phyloP scores from a whole-genome alignment of 2,113 vertebrate genomes.

The Sceloporus undulatus region DNA sequence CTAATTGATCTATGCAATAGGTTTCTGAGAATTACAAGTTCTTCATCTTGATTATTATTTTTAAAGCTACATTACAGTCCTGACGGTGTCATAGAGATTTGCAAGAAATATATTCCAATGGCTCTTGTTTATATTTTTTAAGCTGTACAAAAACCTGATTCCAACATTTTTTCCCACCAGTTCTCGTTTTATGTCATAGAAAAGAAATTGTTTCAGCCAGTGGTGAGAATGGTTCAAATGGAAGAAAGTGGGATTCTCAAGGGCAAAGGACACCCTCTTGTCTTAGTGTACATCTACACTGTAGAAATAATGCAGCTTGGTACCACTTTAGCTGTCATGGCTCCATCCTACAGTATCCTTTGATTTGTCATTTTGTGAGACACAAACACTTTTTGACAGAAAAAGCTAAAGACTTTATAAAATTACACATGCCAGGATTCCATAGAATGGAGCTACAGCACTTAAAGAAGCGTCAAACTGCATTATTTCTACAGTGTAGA shows the following conservation, averaged over 20 bases:
- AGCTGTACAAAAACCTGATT: not conserved
- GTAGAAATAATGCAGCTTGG: no score
- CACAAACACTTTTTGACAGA: no score
- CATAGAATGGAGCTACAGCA: no score
- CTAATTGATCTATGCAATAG: not conserved
- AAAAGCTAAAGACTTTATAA: no score
- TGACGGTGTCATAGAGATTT: not conserved
- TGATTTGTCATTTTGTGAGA: no score
- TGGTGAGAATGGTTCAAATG: no score
- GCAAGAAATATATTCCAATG: not conserved
- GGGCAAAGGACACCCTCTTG: not conserved
- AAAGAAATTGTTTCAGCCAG: not conserved
- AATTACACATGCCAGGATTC: no score
- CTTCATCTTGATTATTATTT: constrained; percentile 1
- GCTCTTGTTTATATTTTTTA: not conserved
- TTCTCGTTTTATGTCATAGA: not conserved
- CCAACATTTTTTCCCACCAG: no score
- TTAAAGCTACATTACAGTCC: not conserved
- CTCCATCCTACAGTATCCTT: no score
- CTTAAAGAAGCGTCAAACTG: no score
- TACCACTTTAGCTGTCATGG: no score
- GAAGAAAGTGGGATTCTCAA: not conserved
- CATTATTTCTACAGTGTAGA: no score
- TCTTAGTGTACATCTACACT: not conserved
- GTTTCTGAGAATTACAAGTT: constrained; percentile 8